These are phyloP conservation scores for Ips typographus DNA, from an alignment of 1,140 invertebrate species.

Conservation along the genomic window DNA sequence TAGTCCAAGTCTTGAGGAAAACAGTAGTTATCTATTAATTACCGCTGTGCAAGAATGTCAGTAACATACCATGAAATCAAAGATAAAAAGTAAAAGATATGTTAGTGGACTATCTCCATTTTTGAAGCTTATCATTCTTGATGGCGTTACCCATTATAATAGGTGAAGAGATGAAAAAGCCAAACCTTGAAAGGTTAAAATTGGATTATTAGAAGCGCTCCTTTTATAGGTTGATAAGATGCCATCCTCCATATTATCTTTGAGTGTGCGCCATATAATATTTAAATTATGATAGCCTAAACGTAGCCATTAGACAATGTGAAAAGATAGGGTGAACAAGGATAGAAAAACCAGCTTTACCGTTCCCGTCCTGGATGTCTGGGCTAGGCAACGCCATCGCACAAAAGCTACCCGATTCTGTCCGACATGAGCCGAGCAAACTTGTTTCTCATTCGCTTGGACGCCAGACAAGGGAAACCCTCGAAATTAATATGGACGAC, in stretches of 20 bases:
- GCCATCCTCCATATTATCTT: slow-evolving; percentile 3
- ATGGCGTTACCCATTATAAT: too few species aligned
- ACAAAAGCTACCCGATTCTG: slow-evolving; percentile 8
- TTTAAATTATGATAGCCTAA: slow-evolving; percentile 12
- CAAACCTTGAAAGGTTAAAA: too few species aligned
- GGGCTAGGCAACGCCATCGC: slow-evolving; percentile 13
- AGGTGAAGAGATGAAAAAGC: too few species aligned
- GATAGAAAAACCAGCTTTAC: neutral
- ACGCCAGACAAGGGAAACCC: slow-evolving; percentile 26
- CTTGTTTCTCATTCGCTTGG: slow-evolving; percentile 30
- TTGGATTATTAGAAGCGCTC: too few species aligned
- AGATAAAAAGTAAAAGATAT: too few species aligned
- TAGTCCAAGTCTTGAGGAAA: too few species aligned
- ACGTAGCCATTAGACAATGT: slow-evolving; percentile 18
- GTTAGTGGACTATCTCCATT: too few species aligned
- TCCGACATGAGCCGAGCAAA: slow-evolving; percentile 18
- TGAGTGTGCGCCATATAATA: slow-evolving; percentile 15
- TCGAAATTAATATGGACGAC: slow-evolving; percentile 29
- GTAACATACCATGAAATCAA: too few species aligned
- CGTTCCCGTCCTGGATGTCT: neutral
- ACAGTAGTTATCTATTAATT: too few species aligned
- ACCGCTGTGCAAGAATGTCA: too few species aligned
- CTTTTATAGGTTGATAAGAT: neutral
- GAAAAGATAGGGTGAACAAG: neutral
- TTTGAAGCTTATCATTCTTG: too few species aligned